Percentiles rank a stretch among this genome's conserved stretches.
phyloP scores from a whole-genome alignment of 2,888 invertebrate genomes.

The Platycheirus rosarum region DNA sequence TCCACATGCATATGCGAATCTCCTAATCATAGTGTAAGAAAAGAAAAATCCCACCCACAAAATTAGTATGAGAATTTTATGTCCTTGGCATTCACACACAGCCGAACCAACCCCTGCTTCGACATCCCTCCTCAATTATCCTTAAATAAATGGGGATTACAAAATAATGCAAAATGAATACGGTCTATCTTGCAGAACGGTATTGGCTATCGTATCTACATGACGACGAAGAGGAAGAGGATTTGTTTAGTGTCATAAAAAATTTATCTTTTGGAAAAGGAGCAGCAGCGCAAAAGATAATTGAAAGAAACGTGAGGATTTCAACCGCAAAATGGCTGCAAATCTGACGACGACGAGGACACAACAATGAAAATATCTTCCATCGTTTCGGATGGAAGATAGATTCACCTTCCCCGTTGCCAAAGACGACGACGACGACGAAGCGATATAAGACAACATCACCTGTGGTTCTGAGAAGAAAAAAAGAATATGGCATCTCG shows the following conservation, averaged over 20 bases:
- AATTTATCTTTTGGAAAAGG: slow-evolving; percentile 70
- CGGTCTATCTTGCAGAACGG: slow-evolving; percentile 26
- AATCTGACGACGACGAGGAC: slow-evolving; percentile 74
- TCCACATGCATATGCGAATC: slow-evolving; percentile 30
- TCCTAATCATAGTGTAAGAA: slow-evolving; percentile 27
- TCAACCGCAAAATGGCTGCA: slow-evolving; percentile 74
- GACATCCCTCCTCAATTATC: slow-evolving; percentile 66
- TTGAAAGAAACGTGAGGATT: slow-evolving; percentile 74
- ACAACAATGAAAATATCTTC: slow-evolving; percentile 64
- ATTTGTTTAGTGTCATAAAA: slow-evolving; percentile 74
- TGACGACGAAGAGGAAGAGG: slow-evolving; percentile 55
- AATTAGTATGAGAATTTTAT: slow-evolving; percentile 69
- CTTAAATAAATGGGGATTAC: slow-evolving; percentile 73
- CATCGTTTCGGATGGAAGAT: slow-evolving; percentile 32
- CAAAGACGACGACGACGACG: not conserved
- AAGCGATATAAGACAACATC: slow-evolving; percentile 39
- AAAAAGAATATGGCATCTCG: slow-evolving; percentile 57
- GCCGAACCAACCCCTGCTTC: slow-evolving; percentile 37
- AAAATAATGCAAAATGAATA: slow-evolving; percentile 74
- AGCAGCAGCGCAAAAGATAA: slow-evolving; percentile 68
- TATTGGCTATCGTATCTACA: slow-evolving; percentile 63
- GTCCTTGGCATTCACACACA: slow-evolving; percentile 46
- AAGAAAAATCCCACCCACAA: slow-evolving; percentile 56
- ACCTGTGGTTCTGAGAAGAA: slow-evolving; percentile 52
- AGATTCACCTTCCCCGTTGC: slow-evolving; percentile 33